Conservation (phyloP, 2,888 invertebrate genomes). For the Heterodera filipjevi region DNA sequence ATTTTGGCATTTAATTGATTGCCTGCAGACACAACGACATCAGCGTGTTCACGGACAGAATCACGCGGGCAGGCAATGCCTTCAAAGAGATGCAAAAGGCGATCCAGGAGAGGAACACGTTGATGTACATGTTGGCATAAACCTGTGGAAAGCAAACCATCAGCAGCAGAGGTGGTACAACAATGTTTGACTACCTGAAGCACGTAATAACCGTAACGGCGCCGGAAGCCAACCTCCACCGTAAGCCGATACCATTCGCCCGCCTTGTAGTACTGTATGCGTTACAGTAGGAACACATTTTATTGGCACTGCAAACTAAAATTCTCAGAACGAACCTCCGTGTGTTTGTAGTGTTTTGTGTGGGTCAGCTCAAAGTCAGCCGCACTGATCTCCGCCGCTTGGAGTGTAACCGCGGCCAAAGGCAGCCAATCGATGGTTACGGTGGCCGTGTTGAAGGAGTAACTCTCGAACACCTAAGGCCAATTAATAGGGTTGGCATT, state of each 20-base stretch:
- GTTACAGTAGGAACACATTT: background rate
- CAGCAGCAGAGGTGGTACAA: background rate
- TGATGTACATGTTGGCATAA: conserved; percentile 59
- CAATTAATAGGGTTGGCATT: no score
- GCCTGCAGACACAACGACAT: conserved; percentile 52
- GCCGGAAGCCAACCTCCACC: conserved; percentile 54
- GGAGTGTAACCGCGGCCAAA: conserved; percentile 51
- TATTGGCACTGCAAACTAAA: background rate
- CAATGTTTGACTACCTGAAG: conserved; percentile 40
- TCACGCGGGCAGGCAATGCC: conserved; percentile 60
- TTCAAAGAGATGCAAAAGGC: conserved; percentile 55
- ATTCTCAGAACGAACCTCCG: conserved; percentile 52
- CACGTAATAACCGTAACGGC: conserved; percentile 59
- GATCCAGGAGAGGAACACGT: conserved; percentile 61
- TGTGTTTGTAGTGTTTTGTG: conserved; percentile 49
- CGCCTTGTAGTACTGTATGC: conserved; percentile 52
- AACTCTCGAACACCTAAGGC: conserved; percentile 52
- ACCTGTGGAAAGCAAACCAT: conserved; percentile 36
- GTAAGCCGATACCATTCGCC: conserved; percentile 62
- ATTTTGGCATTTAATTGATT: background rate
- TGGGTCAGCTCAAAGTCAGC: conserved; percentile 52
- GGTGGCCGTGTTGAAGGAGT: conserved; percentile 62
- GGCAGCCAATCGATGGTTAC: conserved; percentile 59
- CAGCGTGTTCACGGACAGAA: conserved; percentile 60
- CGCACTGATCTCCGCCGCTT: conserved; percentile 47